phyloP scores from a whole-genome alignment of 35 echinoderm and acorn worm species.

The Ophiothrix spiculata region DNA sequence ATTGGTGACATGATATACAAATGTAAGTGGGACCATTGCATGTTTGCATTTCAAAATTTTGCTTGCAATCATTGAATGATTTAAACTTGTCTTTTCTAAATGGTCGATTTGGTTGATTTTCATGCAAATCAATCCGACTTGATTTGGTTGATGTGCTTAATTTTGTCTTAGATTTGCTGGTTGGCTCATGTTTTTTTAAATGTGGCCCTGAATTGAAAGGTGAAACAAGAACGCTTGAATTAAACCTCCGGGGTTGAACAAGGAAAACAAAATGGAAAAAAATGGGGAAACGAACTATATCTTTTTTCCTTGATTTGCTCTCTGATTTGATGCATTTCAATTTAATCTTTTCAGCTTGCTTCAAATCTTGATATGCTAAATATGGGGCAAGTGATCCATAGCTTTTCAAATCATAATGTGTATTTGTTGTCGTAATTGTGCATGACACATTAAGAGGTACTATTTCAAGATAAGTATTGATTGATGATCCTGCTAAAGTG shows the following conservation, averaged over 20 bases:
- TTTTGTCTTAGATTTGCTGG: background rate
- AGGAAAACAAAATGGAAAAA: too few species aligned
- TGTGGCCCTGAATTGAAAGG: background rate
- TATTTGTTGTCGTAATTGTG: background rate
- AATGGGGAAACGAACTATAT: too few species aligned
- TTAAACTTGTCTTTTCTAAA: background rate
- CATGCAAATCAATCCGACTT: background rate
- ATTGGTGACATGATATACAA: conserved; percentile 17
- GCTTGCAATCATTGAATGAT: background rate
- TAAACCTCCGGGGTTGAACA: too few species aligned
- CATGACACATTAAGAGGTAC: background rate
- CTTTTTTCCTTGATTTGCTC: too few species aligned
- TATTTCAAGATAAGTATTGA: conserved; percentile 11
- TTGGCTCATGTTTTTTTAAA: background rate
- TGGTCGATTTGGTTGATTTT: background rate
- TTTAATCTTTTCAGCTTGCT: background rate
- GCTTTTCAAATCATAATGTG: background rate
- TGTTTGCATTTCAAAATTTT: conserved; percentile 16
- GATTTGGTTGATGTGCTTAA: background rate
- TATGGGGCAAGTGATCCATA: conserved; percentile 16
- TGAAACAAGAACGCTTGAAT: background rate
- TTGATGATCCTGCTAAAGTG: background rate
- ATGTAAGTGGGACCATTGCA: background rate
- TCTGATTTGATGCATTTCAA: background rate
- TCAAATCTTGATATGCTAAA: conserved; percentile 6